Conservation (phyloP, 2,888 invertebrate species). For the Noctua pronuba region DNA sequence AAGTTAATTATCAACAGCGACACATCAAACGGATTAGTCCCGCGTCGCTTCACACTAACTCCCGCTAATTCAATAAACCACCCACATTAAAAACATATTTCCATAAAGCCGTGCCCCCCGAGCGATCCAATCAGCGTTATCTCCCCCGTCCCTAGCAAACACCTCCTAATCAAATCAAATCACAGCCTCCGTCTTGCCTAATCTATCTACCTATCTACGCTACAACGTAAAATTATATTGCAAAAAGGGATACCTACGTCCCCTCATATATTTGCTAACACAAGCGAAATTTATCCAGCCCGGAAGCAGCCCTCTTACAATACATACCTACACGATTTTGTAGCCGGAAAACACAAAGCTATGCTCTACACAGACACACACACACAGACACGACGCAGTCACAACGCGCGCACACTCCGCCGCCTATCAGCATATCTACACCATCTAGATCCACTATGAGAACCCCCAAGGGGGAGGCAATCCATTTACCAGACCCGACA, state of each 20-base stretch:
- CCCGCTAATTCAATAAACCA: slow-evolving; percentile 88
- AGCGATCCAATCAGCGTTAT: slow-evolving; percentile 89
- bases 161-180: slow-evolving; percentile 91
- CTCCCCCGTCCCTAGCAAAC: slow-evolving; percentile 87
- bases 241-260: slow-evolving; percentile 89
- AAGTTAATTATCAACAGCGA: slow-evolving; percentile 78
- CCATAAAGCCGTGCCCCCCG: slow-evolving; percentile 83
- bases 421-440: slow-evolving; percentile 90
- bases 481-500: slow-evolving; percentile 87
- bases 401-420: slow-evolving; percentile 81
- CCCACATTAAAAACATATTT: slow-evolving; percentile 90
- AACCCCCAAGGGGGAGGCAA: slow-evolving; percentile 90
- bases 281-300: slow-evolving; percentile 89
- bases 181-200: slow-evolving; percentile 90
- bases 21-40: slow-evolving; percentile 83
- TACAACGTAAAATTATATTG: slow-evolving; percentile 89
- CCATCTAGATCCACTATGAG: slow-evolving; percentile 90
- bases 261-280: slow-evolving; percentile 90
- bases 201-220: slow-evolving; percentile 89
- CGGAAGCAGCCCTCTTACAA: slow-evolving; percentile 85
- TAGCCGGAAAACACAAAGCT: slow-evolving; percentile 85
- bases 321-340: slow-evolving; percentile 83
- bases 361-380: slow-evolving; percentile 78
- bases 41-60: slow-evolving; percentile 84
- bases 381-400: slow-evolving; percentile 74